These are phyloP conservation scores for Pseudoatta argentina DNA, from an alignment of 1,140 invertebrate species.

Conservation along the genomic window DNA sequence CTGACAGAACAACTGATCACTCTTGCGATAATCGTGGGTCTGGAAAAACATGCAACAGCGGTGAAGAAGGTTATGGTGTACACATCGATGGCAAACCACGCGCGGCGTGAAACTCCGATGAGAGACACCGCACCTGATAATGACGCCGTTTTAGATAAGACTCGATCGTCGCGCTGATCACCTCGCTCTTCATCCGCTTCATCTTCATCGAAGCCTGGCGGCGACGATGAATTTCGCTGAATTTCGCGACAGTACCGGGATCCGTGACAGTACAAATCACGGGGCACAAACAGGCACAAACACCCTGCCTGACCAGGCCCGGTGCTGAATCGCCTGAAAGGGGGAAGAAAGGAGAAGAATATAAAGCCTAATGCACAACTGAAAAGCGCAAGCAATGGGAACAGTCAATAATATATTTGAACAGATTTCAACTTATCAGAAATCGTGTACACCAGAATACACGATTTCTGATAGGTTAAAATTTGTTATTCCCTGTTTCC, in stretches of 20 bases:
- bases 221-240: not conserved
- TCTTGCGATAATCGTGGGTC: conserved; percentile 81
- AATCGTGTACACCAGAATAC: too few relatives aligned
- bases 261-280: not conserved
- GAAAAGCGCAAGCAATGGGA: too few relatives aligned
- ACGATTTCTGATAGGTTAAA: too few relatives aligned
- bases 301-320: not conserved
- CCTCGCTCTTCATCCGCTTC: conserved; percentile 85
- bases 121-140: conserved; percentile 81
- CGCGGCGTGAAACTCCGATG: conserved; percentile 12
- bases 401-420: too few relatives aligned
- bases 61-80: conserved; percentile 59
- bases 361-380: not conserved
- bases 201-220: conserved; percentile 79
- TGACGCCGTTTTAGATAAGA: conserved; percentile 85
- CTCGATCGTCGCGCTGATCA: conserved; percentile 85
- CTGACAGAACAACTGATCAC: conserved; percentile 76
- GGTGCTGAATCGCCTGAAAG: not conserved
- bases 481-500: too few relatives aligned
- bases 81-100: conserved; percentile 1
- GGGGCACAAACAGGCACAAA: not conserved
- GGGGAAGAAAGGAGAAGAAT: not conserved
- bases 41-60: conserved; percentile 64
- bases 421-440: too few relatives aligned
- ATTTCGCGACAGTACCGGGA: not conserved